Percentiles rank a stretch among this genome's conserved stretches.
phyloP scores from a whole-genome alignment of 2,797 vertebrate genomes.

The Micrastur ruficollis region DNA sequence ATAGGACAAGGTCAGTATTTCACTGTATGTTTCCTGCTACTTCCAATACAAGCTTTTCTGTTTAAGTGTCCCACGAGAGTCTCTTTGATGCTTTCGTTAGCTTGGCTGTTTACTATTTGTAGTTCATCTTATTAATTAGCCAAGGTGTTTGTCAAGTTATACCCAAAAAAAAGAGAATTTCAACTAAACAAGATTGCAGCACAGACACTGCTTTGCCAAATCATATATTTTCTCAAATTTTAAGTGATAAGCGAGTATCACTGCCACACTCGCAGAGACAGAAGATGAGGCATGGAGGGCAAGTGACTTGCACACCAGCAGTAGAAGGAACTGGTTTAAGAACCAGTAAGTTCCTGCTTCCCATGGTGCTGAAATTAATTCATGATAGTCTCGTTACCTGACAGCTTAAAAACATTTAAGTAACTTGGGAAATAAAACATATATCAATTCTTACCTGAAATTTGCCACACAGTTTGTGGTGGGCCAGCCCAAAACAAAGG shows the following conservation, averaged over 20 bases:
- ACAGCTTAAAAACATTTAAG: not conserved
- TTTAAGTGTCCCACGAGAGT: not conserved
- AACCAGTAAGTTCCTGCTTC: not conserved
- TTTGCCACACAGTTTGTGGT: conserved; percentile 91
- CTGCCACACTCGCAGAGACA: not conserved
- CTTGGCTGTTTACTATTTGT: not conserved
- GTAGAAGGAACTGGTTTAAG: not conserved
- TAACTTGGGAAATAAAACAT: not conserved
- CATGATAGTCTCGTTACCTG: not conserved
- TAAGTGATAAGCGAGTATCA: not conserved
- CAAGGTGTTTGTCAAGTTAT: not conserved
- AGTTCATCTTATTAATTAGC: not conserved
- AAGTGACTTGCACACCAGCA: not conserved
- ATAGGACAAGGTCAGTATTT: not conserved
- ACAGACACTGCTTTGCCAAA: not conserved
- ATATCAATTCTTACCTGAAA: conserved; percentile 83
- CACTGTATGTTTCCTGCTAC: not conserved
- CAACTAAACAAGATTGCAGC: not conserved
- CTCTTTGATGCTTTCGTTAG: not conserved
- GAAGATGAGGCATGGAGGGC: not conserved
- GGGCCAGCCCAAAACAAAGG: conserved; percentile 96
- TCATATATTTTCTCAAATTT: not conserved
- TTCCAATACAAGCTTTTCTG: not conserved
- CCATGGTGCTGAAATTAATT: not conserved
- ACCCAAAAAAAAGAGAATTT: not conserved